Evolutionary conservation across 2,888 invertebrate genomes (phyloP).

Genomic region (Protonemura montana): DNA sequence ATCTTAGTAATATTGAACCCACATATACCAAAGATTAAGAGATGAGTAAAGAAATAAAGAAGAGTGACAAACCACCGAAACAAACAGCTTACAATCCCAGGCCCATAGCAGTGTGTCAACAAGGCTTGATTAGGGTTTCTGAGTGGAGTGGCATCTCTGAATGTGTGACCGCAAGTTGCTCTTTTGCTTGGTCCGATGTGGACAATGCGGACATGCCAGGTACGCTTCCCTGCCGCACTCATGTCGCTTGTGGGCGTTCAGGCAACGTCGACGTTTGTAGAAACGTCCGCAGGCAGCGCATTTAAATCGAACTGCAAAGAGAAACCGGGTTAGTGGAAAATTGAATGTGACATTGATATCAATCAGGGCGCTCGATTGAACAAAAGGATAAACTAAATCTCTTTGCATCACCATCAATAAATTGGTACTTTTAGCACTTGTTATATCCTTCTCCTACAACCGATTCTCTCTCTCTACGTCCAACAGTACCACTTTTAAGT

Average conservation of each 20-base stretch:
- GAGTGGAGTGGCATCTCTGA: not conserved
- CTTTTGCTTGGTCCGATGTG: conserved; percentile 57
- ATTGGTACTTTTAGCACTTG: too few species aligned
- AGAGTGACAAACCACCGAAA: not conserved
- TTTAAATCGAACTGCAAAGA: conserved; percentile 13
- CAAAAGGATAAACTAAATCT: too few species aligned
- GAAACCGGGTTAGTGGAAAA: not conserved
- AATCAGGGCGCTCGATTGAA: too few species aligned
- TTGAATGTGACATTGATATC: too few species aligned
- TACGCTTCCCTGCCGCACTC: conserved; percentile 58
- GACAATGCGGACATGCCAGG: conserved; percentile 57
- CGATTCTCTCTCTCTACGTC: too few species aligned
- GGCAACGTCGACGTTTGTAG: conserved; percentile 53
- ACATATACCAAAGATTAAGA: not conserved
- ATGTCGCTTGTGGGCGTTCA: conserved; percentile 56
- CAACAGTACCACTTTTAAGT: too few species aligned
- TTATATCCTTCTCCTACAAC: too few species aligned
- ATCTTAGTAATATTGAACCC: too few species aligned
- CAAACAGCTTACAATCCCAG: not conserved
- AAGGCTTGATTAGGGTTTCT: not conserved
- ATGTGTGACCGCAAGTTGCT: conserved; percentile 47
- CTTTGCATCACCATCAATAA: too few species aligned
- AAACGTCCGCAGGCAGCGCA: conserved; percentile 54
- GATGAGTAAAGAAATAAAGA: not conserved
- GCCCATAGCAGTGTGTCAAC: not conserved